Evolutionary conservation across 2,113 vertebrate genomes (phyloP), one percentile per base, ranked within the genome.

Genomic region (Melanostigma gelatinosum): DNA sequence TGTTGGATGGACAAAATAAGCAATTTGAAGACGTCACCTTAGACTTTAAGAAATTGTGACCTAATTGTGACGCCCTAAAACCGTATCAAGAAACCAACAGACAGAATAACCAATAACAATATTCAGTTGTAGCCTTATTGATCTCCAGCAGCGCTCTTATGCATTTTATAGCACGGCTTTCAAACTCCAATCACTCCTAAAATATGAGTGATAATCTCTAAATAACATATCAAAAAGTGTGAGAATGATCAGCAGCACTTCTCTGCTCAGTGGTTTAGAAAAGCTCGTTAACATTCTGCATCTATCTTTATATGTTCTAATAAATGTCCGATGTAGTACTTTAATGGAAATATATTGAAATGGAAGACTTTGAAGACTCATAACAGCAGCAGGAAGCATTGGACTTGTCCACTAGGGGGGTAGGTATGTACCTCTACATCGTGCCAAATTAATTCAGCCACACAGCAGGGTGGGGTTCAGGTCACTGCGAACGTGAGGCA

Each of bases 381-480:
- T 48, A 55, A 32, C 12, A 77, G n/a, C 0, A 52, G 18, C 64
- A 64, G 61, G 38, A 58, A 55, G 70, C 34, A 22, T 3, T 86
- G 74, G 76, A 79, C 72, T 82, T 86, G 57, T 40, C 50, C 44
- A 69, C 38, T 27, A 36, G 36, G 65, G 40, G 70, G 61, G 38
- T 8, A 38, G 34, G 34, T 8, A 38, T 24, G 24, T 40, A 27
- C 24, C 70, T 70, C 4, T 24, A 36, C 46, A 34, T 15, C 24
- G 22, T 72, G 78, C 48, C 65, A 84, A 69, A 75, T 72, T 55
- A 62, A 84, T 84, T 72, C 40, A 60, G 57, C 34, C 27, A 24
- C 10, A 42, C 74, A 88, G 76, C 55, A 54, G 67, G 77, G 11
- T 36, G 29, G 22, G 50, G 65, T 20, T 79, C 8, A 40, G 54